Base-by-base conservation (phyloP, 2,113 vertebrate species). In the Cyanistes caeruleus region DNA sequence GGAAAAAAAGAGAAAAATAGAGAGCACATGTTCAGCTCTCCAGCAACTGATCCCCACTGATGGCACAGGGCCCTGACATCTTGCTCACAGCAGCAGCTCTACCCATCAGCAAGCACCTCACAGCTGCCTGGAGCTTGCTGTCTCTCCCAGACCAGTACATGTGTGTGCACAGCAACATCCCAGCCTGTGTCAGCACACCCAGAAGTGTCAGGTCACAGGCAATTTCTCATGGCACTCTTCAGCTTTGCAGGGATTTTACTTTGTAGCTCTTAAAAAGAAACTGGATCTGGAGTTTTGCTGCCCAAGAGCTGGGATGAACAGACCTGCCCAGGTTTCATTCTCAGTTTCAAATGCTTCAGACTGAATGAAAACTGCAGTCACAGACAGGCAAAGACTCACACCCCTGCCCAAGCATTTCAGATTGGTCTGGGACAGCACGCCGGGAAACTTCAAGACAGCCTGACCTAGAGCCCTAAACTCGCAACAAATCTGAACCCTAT, bases 141-240 rank as follows among this genome's bases (percentile, higher is more conserved):
- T 60, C 27, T 24, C 14, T 83, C 58, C 27, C 37, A 39, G 0
- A 0, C 15, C 78, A 87, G 41, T 37, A 44, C 0, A 0, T 4
- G 49, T 7, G 2, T 39, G 48, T 35, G 49, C 58, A 56, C 63
- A 76, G 27, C 68, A 27, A 51, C 7, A 44, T 56, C 63, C 30
- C 58, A 84, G 49, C 35, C 60, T 27, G 11, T 41, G 46, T 13
- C 74, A 75, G 18, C 85, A 91, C n/a, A 35, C 33, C 10, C n/a
- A 9, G 46, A 33, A 35, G 43, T 31, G 39, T 10, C 53, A 48
- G 67, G 35, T 69, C 63, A 73, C 15, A 33, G 33, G 41, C 11
- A 49, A 30, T 60, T 90, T 52, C 68, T 79, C 83, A 81, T 41
- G 17, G 55, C 18, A 41, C 30, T 72, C 56, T 41, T 70, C 56